These are phyloP conservation scores for Thaumatotibia leucotreta DNA, from an alignment of 1,140 invertebrate species.

Conservation along the genomic window DNA sequence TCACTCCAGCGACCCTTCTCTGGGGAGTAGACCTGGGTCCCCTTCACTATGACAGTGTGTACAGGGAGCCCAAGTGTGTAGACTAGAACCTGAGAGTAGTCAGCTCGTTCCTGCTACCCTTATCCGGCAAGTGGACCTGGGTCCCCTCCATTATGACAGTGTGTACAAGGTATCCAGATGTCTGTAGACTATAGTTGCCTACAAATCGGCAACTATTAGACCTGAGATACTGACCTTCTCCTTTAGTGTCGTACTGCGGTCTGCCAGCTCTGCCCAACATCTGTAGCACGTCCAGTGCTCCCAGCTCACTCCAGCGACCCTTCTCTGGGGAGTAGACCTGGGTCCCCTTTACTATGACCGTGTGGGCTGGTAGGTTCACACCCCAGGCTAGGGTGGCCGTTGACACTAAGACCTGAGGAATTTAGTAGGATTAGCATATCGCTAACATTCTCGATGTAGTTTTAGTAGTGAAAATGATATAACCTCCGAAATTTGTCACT, in stretches of 20 bases:
- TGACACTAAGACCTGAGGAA: slow-evolving; percentile 91
- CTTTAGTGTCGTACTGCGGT: slow-evolving; percentile 99
- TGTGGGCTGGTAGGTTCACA: slow-evolving; percentile 99
- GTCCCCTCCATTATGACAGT: slow-evolving; percentile 99
- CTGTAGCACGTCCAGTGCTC: slow-evolving; percentile 97
- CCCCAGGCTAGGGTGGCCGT: slow-evolving; percentile 99
- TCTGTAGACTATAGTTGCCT: no score
- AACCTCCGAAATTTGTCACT: no score
- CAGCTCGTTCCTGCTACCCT: neutral
- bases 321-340: slow-evolving; percentile 99
- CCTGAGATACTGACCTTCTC: slow-evolving; percentile 86
- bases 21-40: slow-evolving; percentile 98
- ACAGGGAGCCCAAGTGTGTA: slow-evolving; percentile 99
- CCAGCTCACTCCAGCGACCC: slow-evolving; percentile 98
- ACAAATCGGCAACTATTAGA: no score
- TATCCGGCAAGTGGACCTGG: slow-evolving; percentile 94
- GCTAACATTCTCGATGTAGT: no score
- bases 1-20: neutral
- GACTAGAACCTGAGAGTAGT: slow-evolving; percentile 93
- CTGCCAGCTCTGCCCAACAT: slow-evolving; percentile 98
- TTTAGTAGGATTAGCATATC: neutral
- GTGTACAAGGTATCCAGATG: slow-evolving; percentile 98
- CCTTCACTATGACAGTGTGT: slow-evolving; percentile 99
- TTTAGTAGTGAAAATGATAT: no score
- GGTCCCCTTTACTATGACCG: slow-evolving; percentile 99